Conservation (phyloP, 2,797 vertebrate genomes). For the Gymnocypris eckloni region DNA sequence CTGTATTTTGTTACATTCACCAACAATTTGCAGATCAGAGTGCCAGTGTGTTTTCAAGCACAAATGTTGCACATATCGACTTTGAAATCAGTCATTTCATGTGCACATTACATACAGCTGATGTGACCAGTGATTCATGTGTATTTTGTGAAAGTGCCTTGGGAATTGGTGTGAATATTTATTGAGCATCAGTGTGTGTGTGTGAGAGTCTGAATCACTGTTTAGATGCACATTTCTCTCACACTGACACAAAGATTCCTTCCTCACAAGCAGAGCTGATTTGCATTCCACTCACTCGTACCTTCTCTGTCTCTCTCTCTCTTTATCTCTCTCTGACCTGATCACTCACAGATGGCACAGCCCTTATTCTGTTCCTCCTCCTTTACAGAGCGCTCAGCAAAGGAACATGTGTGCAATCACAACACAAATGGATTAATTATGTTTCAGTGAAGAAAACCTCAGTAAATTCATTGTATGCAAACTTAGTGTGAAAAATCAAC, state of each 20-base stretch:
- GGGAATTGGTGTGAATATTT: conserved; percentile 4
- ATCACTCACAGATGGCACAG: conserved; percentile 45
- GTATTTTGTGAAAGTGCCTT: conserved; percentile 12
- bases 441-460: conserved; percentile 63
- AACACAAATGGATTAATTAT: conserved; percentile 42
- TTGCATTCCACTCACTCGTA: conserved; percentile 27
- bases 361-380: conserved; percentile 34
- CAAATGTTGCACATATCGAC: conserved; percentile 22
- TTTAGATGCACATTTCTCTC: conserved; percentile 33
- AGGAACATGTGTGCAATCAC: conserved; percentile 41
- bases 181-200: background rate
- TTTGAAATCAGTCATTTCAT: conserved; percentile 2
- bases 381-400: conserved; percentile 23
- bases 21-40: background rate
- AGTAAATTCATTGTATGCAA: conserved; percentile 47
- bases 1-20: background rate
- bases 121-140: conserved; percentile 12
- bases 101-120: conserved; percentile 7
- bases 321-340: conserved; percentile 42
- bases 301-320: conserved; percentile 39
- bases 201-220: conserved; percentile 2
- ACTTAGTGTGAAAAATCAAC: background rate
- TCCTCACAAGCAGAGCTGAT: conserved; percentile 27
- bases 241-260: conserved; percentile 28
- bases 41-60: conserved; percentile 2